These are phyloP conservation scores for Plemyria rubiginata DNA, from an alignment of 2,888 invertebrate species.

Conservation along the genomic window DNA sequence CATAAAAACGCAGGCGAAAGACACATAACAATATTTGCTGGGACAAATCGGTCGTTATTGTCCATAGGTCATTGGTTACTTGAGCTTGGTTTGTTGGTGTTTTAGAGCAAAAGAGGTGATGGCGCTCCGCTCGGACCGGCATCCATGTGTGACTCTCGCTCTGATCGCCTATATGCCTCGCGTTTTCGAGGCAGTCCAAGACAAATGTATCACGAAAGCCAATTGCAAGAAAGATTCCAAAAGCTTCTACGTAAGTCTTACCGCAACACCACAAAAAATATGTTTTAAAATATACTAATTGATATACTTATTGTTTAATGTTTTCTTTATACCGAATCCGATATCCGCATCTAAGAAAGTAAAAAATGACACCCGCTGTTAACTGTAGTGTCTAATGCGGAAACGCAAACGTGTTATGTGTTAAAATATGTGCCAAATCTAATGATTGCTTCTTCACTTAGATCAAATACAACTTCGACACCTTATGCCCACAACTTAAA, in stretches of 20 bases:
- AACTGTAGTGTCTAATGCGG: too few species aligned
- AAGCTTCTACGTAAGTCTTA: slow-evolving; percentile 88
- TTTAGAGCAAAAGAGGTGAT: slow-evolving; percentile 90
- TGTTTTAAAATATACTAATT: too few species aligned
- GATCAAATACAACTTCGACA: slow-evolving; percentile 91
- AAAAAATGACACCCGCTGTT: too few species aligned
- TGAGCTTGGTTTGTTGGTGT: not conserved
- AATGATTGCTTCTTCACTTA: slow-evolving; percentile 51
- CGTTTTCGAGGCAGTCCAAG: slow-evolving; percentile 92
- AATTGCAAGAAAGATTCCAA: slow-evolving; percentile 94
- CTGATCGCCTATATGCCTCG: slow-evolving; percentile 92
- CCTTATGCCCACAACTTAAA: slow-evolving; percentile 87
- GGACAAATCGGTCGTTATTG: too few species aligned
- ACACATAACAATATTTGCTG: too few species aligned
- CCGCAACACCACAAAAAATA: too few species aligned
- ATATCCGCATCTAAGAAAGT: too few species aligned
- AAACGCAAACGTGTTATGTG: too few species aligned
- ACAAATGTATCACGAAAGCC: slow-evolving; percentile 92
- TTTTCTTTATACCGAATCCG: too few species aligned
- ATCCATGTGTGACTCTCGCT: slow-evolving; percentile 92
- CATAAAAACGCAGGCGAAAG: too few species aligned
- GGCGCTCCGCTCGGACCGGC: slow-evolving; percentile 89
- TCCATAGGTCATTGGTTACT: not conserved
- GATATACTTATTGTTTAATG: too few species aligned
- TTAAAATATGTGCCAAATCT: not conserved